phyloP scores from a whole-genome alignment of 2,797 vertebrate genomes.

The Syngnathus rostellatus region DNA sequence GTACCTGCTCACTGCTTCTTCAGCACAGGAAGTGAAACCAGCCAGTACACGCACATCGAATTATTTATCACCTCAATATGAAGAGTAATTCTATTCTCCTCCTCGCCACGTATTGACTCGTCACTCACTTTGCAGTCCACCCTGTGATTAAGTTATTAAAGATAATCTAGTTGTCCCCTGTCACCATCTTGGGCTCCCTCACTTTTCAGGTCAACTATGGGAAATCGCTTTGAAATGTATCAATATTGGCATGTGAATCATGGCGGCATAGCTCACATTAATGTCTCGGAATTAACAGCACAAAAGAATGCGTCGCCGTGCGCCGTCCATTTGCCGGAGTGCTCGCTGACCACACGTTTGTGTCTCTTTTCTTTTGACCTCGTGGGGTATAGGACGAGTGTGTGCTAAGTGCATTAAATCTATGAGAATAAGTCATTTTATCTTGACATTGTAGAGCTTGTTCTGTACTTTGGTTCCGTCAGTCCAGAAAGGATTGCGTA shows the following conservation, averaged over 20 bases:
- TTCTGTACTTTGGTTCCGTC: constrained; percentile 6
- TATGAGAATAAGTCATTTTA: constrained; percentile 16
- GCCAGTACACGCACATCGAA: constrained; percentile 8
- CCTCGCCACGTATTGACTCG: constrained; percentile 59
- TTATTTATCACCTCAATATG: constrained; percentile 64
- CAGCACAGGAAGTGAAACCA: background rate
- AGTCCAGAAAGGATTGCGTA: constrained; percentile 4
- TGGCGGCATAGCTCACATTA: constrained; percentile 58
- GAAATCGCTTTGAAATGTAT: constrained; percentile 71
- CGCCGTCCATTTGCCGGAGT: constrained; percentile 37
- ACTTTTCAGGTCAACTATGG: constrained; percentile 72
- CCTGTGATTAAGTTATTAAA: constrained; percentile 74
- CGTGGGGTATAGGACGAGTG: constrained; percentile 19
- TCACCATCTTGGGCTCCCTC: constrained; percentile 67
- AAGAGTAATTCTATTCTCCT: constrained; percentile 55
- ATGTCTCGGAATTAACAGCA: constrained; percentile 63
- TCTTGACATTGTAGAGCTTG: background rate
- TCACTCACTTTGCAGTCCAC: constrained; percentile 63
- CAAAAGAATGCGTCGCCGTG: constrained; percentile 25
- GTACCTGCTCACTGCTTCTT: background rate
- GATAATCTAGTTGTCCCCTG: constrained; percentile 74
- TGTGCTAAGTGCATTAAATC: constrained; percentile 11
- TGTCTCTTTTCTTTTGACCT: constrained; percentile 52
- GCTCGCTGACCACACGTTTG: constrained; percentile 39
- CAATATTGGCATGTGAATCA: constrained; percentile 74